These are phyloP conservation scores for Tetragnatha versicolor DNA, from an alignment of 1,140 invertebrate species.

Conservation along the genomic window DNA sequence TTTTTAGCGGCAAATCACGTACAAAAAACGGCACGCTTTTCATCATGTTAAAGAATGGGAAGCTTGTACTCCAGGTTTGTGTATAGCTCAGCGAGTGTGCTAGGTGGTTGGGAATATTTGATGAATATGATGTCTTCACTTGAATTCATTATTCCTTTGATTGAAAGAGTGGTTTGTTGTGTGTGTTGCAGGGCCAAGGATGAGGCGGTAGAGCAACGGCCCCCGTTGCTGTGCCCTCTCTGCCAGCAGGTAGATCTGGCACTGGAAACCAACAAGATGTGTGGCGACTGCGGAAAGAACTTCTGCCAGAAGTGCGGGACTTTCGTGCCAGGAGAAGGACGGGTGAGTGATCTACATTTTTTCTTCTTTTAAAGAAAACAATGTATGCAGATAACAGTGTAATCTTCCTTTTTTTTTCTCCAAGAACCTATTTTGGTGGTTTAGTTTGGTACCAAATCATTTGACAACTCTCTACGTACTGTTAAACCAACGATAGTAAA, in stretches of 20 bases:
- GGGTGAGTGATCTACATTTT: conserved; percentile 25
- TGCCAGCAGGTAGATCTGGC: conserved; percentile 38
- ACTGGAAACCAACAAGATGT: conserved; percentile 54
- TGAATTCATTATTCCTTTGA: no score
- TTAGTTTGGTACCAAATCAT: no score
- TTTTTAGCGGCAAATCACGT: no score
- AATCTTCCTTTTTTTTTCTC: neutral
- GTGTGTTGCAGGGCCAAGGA: conserved; percentile 34
- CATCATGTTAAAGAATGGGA: no score
- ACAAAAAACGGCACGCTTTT: no score
- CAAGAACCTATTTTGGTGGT: neutral
- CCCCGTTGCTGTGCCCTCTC: conserved; percentile 50
- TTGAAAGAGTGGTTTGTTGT: neutral
- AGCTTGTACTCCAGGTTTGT: no score
- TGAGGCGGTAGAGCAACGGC: neutral
- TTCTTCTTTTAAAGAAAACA: neutral
- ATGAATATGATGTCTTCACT: no score
- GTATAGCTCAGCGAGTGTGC: no score
- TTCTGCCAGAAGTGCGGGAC: conserved; percentile 46
- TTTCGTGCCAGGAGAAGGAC: conserved; percentile 49
- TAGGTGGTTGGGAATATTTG: no score
- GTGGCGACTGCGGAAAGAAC: conserved; percentile 56
- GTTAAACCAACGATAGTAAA: no score
- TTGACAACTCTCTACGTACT: no score
- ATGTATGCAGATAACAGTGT: neutral